Evolutionary conservation across 2,113 vertebrate genomes (phyloP), one percentile per base, ranked within the genome.

Genomic region (Tyto alba): DNA sequence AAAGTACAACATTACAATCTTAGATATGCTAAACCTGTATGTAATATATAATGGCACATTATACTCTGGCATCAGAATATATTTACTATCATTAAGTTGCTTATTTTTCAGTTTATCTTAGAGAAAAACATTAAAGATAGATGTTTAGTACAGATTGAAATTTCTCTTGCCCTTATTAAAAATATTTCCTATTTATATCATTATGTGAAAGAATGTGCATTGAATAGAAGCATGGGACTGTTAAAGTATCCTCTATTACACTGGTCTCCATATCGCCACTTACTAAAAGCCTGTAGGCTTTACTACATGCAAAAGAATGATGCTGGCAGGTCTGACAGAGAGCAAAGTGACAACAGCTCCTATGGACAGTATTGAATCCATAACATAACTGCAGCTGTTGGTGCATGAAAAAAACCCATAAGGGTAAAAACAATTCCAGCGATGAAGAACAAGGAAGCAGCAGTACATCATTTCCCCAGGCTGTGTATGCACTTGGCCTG

Each of bases 191-290:
- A 4, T 72, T 85, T 75, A 22, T 50, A 23, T n/a, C 50, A 50
- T 3, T 18, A 55, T 80, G 10, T 18, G 40, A 55, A 76, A 55
- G 16, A 47, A 25, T 20, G 16, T n/a, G 19, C 34, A 48, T 8
- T 48, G 60, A 74, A 48, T 12, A 57, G 34, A 48, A 66, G 41
- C 9, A 59, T 0, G 2, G 40, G 17, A 10, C 22, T 57, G 7
- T 48, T 80, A 22, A 75, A 75, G 19, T 14, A 23, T 30, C 26
- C 74, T 81, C 73, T 52, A 13, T 45, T 69, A 29, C 29, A 26
- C 13, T 30, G 59, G 1, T 40, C 22, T 43, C 16, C 1, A 0
- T 16, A 25, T 6, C 82, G 13, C 29, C 25, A n/a, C 15, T 32
- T 82, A 34, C 38, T 66, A 41, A 55, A 77, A 82, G 22, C 10